Percentiles rank a stretch among this genome's conserved stretches.
Evolutionary conservation across 2,888 invertebrate genomes (phyloP).

Genomic region (Lasioglossum lativentre): DNA sequence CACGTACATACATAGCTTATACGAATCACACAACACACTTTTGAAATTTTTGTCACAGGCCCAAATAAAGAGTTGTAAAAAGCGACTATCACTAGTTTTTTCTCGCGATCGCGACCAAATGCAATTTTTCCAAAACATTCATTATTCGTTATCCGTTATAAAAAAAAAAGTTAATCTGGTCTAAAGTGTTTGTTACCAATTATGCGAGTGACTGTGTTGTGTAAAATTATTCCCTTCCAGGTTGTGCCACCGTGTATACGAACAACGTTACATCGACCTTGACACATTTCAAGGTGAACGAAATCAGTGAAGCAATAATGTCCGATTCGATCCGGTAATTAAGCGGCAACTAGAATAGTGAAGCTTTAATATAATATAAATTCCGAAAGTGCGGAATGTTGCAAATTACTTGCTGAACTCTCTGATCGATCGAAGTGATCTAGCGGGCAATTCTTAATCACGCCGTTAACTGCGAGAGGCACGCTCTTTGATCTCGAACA

Average conservation of each 20-base stretch:
- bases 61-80: too few species aligned
- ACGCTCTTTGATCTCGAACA: conserved; percentile 7
- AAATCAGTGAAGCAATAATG: not conserved
- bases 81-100: too few species aligned
- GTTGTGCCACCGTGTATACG: not conserved
- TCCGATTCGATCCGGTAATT: not conserved
- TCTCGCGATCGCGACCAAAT: too few species aligned
- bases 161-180: too few species aligned
- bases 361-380: not conserved
- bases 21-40: too few species aligned
- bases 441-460: not conserved
- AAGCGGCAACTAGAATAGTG: not conserved
- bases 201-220: not conserved
- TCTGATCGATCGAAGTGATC: not conserved
- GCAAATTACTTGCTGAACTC: not conserved
- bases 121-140: too few species aligned
- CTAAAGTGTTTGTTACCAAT: too few species aligned
- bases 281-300: not conserved
- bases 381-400: not conserved
- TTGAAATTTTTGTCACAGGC: too few species aligned
- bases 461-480: not conserved
- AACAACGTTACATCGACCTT: not conserved
- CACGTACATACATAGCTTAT: not conserved
- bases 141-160: too few species aligned
- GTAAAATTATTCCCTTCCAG: not conserved